Evolutionary conservation across 2,113 vertebrate species (phyloP).

Genomic region (Ammodramus savannarum): DNA sequence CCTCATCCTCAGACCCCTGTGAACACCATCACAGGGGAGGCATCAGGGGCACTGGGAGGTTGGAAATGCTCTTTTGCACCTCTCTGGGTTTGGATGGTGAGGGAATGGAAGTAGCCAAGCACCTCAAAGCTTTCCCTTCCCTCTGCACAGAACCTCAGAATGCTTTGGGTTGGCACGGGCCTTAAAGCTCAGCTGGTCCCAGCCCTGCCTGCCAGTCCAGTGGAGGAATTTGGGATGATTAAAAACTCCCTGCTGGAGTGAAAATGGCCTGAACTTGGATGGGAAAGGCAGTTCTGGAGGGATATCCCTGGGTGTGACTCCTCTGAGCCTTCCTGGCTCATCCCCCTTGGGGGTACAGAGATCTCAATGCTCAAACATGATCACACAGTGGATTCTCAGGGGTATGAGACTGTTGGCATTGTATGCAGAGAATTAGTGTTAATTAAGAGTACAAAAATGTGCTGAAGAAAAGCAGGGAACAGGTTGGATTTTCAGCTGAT

Average conservation of each 20-base stretch:
- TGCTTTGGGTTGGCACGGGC: neutral
- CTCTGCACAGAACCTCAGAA: neutral
- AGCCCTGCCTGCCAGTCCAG: neutral
- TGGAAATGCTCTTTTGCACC: neutral
- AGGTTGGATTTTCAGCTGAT: neutral
- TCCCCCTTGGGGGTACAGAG: neutral
- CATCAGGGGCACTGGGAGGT: neutral
- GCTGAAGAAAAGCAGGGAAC: neutral
- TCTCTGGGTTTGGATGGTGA: neutral
- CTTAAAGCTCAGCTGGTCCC: neutral
- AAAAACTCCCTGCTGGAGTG: neutral
- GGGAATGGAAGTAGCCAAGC: neutral
- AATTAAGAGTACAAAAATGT: conserved; percentile 1
- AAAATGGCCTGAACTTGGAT: neutral
- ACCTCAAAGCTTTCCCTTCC: neutral
- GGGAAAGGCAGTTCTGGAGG: neutral
- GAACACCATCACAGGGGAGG: too few relatives aligned
- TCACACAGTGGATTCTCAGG: neutral
- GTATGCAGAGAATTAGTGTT: neutral
- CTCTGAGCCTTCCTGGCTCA: neutral
- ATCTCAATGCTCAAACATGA: neutral
- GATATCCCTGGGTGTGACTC: neutral
- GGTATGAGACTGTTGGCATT: neutral
- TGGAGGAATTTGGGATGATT: neutral
- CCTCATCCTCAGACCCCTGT: too few relatives aligned